A percentile compares a stretch with the other conserved stretches of the same genome.
Evolutionary conservation across 2,113 vertebrate genomes (phyloP).

Genomic region (Phrynosoma blainvillii): DNA sequence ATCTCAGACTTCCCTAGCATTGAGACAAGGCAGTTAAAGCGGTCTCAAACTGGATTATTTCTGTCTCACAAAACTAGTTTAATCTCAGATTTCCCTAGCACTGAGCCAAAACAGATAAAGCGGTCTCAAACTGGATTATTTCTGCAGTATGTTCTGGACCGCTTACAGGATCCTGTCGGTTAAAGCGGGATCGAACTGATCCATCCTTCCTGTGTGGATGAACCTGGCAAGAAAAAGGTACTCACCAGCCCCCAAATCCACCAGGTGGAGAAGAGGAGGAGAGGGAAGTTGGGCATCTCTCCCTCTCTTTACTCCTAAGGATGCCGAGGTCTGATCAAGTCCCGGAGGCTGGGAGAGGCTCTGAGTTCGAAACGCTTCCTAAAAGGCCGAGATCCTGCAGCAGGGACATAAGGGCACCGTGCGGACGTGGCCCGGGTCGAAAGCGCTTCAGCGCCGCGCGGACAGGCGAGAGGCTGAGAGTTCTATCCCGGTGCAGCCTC

Average conservation of each 20-base stretch:
- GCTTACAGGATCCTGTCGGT: too few species aligned
- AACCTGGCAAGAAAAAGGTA: not conserved
- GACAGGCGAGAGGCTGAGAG: too few species aligned
- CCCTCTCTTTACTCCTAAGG: not conserved
- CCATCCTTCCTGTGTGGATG: too few species aligned
- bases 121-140: too few species aligned
- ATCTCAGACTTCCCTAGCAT: too few species aligned
- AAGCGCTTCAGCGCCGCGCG: not conserved
- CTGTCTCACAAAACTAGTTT: too few species aligned
- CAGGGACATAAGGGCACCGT: conserved; percentile 16
- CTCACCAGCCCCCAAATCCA: conserved; percentile 55
- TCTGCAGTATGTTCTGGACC: too few species aligned
- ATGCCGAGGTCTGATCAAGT: not conserved
- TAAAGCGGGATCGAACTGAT: too few species aligned
- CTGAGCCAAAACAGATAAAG: too few species aligned
- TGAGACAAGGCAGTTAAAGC: too few species aligned
- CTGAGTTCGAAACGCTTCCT: not conserved
- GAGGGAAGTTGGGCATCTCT: conserved; percentile 51
- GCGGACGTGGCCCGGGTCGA: not conserved
- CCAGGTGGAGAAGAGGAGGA: conserved; percentile 46
- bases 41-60: too few species aligned
- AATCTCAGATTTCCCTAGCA: too few species aligned
- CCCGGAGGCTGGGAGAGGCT: not conserved
- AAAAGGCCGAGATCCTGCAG: conserved; percentile 7
- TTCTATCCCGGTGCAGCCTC: not conserved